Conservation (phyloP, 2,888 invertebrate species). For the Eulithis prunata region DNA sequence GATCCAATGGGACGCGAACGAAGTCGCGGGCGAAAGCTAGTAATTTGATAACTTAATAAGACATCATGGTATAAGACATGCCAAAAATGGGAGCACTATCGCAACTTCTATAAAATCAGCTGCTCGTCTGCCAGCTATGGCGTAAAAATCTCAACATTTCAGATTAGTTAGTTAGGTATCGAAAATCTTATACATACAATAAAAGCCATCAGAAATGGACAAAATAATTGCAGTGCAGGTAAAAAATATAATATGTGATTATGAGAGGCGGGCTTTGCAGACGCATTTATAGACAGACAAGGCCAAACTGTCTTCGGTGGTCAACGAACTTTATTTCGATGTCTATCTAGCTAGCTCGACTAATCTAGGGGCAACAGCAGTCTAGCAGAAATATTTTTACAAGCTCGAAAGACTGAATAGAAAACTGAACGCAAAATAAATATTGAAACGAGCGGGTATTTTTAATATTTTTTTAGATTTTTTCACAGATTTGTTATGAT, state of each 20-base stretch:
- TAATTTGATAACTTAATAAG: too few relatives aligned
- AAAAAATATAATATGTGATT: slow-evolving; percentile 31
- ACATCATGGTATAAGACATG: too few relatives aligned
- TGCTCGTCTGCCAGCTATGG: too few relatives aligned
- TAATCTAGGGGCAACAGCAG: slow-evolving; percentile 52
- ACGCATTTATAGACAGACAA: slow-evolving; percentile 63
- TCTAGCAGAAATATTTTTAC: slow-evolving; percentile 54
- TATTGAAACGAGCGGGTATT: too few relatives aligned
- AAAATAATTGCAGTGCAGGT: slow-evolving; percentile 24
- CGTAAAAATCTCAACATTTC: background rate
- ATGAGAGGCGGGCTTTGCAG: slow-evolving; percentile 46
- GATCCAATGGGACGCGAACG: too few relatives aligned
- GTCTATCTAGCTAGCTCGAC: slow-evolving; percentile 47
- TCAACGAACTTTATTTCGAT: slow-evolving; percentile 64
- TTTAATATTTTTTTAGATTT: background rate
- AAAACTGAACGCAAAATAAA: slow-evolving; percentile 35
- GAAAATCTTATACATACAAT: slow-evolving; percentile 9
- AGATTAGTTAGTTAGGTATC: background rate
- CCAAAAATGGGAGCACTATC: too few relatives aligned
- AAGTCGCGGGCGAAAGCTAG: too few relatives aligned
- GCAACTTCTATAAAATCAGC: too few relatives aligned
- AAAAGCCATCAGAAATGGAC: slow-evolving; percentile 10
- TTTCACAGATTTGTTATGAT: too few relatives aligned
- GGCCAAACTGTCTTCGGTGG: slow-evolving; percentile 70
- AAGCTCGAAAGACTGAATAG: slow-evolving; percentile 35